phyloP scores from a whole-genome alignment of 2,113 vertebrate genomes.

The Ahaetulla prasina region DNA sequence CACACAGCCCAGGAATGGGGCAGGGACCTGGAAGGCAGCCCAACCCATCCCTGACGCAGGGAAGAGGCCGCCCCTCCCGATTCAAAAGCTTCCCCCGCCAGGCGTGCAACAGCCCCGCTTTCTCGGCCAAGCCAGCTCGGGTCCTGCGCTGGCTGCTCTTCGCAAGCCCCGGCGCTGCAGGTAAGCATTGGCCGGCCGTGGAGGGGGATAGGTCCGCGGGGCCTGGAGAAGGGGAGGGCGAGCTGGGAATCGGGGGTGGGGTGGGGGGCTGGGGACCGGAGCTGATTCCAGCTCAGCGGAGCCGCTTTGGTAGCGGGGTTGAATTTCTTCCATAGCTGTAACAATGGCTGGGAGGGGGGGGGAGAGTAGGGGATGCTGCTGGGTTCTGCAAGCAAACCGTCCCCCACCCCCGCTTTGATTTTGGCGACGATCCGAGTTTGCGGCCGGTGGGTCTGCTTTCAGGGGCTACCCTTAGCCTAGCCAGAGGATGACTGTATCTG shows the following conservation, averaged over 20 bases:
- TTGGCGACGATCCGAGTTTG: not conserved
- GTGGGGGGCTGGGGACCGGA: no score
- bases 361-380: not conserved
- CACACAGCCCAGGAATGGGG: not conserved
- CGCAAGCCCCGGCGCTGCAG: not conserved
- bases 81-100: conserved; percentile 22
- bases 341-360: not conserved
- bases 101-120: not conserved
- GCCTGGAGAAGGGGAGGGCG: not conserved
- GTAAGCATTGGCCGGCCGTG: not conserved
- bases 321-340: not conserved
- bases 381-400: not conserved
- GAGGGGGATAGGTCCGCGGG: not conserved
- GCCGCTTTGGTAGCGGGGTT: not conserved
- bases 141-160: not conserved
- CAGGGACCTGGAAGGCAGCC: not conserved
- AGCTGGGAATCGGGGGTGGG: rapidly evolving
- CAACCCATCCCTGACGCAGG: not conserved
- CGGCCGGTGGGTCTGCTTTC: not conserved
- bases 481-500: not conserved
- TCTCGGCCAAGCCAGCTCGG: not conserved
- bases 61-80: not conserved
- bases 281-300: not conserved
- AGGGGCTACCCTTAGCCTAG: no score
- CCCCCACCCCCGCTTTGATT: no score